Evolutionary conservation across 2,888 invertebrate genomes (phyloP), one percentile per base, ranked within the genome.

Genomic region (Aquatica leii): DNA sequence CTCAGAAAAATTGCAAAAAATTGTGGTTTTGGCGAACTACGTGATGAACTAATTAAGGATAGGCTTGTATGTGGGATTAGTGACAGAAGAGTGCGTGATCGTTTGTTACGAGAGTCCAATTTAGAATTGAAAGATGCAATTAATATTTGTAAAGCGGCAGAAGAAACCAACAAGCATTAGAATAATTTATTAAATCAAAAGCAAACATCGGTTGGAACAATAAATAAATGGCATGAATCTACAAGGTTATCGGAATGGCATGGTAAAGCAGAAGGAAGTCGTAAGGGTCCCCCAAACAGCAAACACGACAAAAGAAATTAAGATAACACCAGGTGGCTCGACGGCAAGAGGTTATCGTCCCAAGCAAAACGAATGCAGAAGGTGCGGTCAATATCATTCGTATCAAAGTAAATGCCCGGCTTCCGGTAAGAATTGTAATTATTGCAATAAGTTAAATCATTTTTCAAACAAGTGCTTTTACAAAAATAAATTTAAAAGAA

Each of bases 31-130:
- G 69, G 62, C 2, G 8, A 15, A 5, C 31, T 66, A 3, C 50
- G 52, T 18, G 67, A 71, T 14, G 58, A 56, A 48, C 40, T 70
- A 18, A 60, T 68, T 5, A 62, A 61, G 18, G 69, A 71, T 49
- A 46, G 66, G 54, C 64, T 70, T n/a, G 57, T 70, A 2, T 46
- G 59, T 35, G 66, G 67, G 11, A 63, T 66, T 9, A 34, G 14
- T 21, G 51, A 67, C 43, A 21, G 21, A 11, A 54, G 52, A 31
- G 14, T 65, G n/a, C 3, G 62, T n/a, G 18, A 63, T 14, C 21
- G 57, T 17, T 49, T 69, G 15, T 49, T 65, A 31, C 37, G 53
- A 9, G 58, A 62, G 34, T 8, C 21, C 14, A 50, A 62, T 15
- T 55, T 62, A 18, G 41, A 49, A 12, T 40, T 66, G 12, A 12